These are phyloP conservation scores for Neomorphus geoffroyi DNA, from an alignment of 2,797 vertebrate genomes.

Conservation along the genomic window DNA sequence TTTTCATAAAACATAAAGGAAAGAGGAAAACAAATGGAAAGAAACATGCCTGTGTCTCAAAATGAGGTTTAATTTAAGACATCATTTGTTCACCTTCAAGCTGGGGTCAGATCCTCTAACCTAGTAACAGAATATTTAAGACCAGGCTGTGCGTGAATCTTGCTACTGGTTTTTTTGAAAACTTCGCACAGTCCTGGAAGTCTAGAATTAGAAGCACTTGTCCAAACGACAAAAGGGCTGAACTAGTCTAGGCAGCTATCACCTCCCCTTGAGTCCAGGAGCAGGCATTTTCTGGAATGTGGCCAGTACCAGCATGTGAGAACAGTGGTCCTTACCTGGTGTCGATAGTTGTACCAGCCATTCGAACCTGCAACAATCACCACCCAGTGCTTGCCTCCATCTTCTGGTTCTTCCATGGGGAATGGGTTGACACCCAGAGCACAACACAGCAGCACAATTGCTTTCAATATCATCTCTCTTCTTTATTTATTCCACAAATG, in stretches of 20 bases:
- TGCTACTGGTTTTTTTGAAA: not conserved
- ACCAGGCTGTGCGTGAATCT: not conserved
- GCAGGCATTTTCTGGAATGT: not conserved
- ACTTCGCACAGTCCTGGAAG: not conserved
- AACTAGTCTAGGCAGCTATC: not conserved
- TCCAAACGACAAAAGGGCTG: not conserved
- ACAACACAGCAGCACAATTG: conserved; percentile 72
- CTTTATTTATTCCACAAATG: not conserved
- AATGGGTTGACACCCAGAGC: conserved; percentile 61
- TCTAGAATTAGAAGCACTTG: not conserved
- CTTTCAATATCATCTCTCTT: conserved; percentile 71
- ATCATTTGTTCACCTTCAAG: not conserved
- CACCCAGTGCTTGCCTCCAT: conserved; percentile 91
- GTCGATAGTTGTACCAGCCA: conserved; percentile 96
- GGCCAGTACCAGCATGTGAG: not conserved
- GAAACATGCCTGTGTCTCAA: not conserved
- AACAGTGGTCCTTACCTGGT: conserved; percentile 84
- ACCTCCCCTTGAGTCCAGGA: fast-evolving
- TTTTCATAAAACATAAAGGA: not conserved
- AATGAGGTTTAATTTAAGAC: not conserved
- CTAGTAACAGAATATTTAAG: not conserved
- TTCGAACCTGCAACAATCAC: conserved; percentile 93
- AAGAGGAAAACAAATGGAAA: not conserved
- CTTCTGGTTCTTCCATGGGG: conserved; percentile 73
- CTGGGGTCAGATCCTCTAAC: not conserved